phyloP scores from a whole-genome alignment of 2,797 vertebrate genomes.

The Fistularia commersonii region DNA sequence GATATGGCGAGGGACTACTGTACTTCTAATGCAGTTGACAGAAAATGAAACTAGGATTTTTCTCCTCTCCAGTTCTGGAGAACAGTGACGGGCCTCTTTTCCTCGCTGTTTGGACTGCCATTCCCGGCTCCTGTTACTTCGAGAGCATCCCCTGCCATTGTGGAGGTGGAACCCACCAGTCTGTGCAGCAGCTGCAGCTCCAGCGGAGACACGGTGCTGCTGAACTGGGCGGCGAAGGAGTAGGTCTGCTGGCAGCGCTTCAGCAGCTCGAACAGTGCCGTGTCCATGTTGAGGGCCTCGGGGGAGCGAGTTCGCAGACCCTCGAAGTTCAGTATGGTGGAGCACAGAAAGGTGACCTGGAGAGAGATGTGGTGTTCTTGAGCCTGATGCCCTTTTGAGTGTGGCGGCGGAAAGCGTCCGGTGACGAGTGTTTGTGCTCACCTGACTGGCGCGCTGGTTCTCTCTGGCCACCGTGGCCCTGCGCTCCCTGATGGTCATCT shows the following conservation, averaged over 20 bases:
- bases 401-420: too few species aligned
- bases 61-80: too few species aligned
- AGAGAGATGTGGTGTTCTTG: background rate
- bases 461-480: slow-evolving; percentile 90
- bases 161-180: slow-evolving; percentile 79
- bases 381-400: background rate
- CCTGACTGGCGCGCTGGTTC: slow-evolving; percentile 90
- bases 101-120: too few species aligned
- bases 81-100: too few species aligned
- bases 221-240: slow-evolving; percentile 93
- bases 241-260: slow-evolving; percentile 97
- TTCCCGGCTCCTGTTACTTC: too few species aligned
- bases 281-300: slow-evolving; percentile 90
- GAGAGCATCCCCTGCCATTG: too few species aligned
- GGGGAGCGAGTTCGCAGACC: slow-evolving; percentile 91
- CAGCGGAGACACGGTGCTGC: slow-evolving; percentile 88
- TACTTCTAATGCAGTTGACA: too few species aligned
- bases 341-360: slow-evolving; percentile 94
- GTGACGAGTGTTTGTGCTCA: slow-evolving; percentile 13
- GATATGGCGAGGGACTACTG: too few species aligned
- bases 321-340: slow-evolving; percentile 96
- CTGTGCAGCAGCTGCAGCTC: slow-evolving; percentile 92
- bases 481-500: slow-evolving; percentile 92
- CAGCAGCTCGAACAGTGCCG: slow-evolving; percentile 89
- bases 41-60: too few species aligned